These are phyloP conservation scores for Xerus rutilus DNA, from an alignment of 2,797 vertebrate genomes.

Conservation along the genomic window DNA sequence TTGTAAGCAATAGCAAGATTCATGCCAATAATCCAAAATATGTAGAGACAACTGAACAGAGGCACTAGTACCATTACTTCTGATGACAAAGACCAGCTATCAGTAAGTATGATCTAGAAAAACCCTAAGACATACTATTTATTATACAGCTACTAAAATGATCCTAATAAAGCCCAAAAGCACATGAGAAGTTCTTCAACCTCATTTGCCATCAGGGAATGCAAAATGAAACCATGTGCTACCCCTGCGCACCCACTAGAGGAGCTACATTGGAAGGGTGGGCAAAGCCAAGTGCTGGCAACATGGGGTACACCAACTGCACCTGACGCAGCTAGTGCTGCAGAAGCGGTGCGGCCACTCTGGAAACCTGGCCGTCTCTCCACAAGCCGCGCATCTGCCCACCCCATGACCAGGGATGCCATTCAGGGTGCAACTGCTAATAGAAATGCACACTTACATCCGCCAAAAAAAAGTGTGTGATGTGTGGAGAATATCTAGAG, in stretches of 20 bases:
- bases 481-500: not conserved
- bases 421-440: not conserved
- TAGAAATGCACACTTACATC: not conserved
- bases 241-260: not conserved
- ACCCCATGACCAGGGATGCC: not conserved
- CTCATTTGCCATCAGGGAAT: not conserved
- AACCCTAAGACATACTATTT: not conserved
- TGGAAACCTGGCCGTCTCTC: not conserved
- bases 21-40: not conserved
- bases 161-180: not conserved
- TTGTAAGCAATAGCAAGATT: slow-evolving; percentile 15
- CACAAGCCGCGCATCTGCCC: not conserved
- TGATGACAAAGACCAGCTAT: not conserved
- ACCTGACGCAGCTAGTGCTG: rapidly evolving
- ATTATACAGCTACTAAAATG: not conserved
- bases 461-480: too few relatives aligned
- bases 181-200: not conserved
- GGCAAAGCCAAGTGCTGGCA: not conserved
- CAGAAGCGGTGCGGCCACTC: rapidly evolving
- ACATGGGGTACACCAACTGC: not conserved
- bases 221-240: not conserved
- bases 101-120: not conserved
- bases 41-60: not conserved
- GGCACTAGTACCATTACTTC: not conserved
- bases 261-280: not conserved